Evolutionary conservation across 2,797 vertebrate species (phyloP).

Genomic region (Molossus alvarezi): DNA sequence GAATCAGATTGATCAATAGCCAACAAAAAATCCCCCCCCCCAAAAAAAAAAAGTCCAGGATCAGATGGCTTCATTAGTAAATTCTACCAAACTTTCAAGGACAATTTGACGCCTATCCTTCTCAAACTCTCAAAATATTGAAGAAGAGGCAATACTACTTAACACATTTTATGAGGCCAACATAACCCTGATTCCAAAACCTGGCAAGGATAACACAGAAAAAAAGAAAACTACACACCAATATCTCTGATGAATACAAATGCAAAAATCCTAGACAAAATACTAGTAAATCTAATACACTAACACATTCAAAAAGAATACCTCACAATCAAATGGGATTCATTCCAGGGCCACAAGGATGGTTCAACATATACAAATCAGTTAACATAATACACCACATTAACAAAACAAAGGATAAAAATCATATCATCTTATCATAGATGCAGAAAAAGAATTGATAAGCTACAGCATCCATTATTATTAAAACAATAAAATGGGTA

Average conservation of each 20-base stretch:
- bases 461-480: background rate
- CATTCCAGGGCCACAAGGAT: background rate
- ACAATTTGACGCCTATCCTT: too few relatives aligned
- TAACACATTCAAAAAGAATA: background rate
- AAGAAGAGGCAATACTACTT: too few relatives aligned
- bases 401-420: too few relatives aligned
- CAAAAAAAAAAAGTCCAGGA: background rate
- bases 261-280: background rate
- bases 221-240: too few relatives aligned
- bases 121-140: too few relatives aligned
- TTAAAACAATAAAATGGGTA: background rate
- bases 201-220: too few relatives aligned
- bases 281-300: background rate
- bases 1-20: background rate
- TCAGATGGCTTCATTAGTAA: too few relatives aligned
- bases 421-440: background rate
- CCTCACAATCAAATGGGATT: background rate
- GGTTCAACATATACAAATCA: too few relatives aligned
- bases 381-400: too few relatives aligned
- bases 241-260: background rate
- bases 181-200: too few relatives aligned
- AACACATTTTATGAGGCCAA: too few relatives aligned
- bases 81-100: too few relatives aligned
- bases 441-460: background rate
- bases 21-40: background rate